Base-by-base conservation (phyloP, 2,797 vertebrate genomes). In the Pogoniulus pusillus region DNA sequence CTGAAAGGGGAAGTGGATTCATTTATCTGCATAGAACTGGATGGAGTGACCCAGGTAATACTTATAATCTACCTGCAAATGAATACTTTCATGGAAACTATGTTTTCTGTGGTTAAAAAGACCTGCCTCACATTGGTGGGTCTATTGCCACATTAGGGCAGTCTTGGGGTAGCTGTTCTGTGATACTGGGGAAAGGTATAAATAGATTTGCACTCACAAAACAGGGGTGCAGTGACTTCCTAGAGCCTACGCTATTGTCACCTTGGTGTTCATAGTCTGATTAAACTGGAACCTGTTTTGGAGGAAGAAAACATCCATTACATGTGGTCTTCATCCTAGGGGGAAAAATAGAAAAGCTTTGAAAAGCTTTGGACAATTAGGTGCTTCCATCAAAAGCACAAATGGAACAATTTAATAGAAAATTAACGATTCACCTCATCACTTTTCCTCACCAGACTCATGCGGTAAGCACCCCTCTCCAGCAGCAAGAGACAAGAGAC, bases 401-500 rank as follows among this genome's bases (percentile, higher is more conserved):
- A 82, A 60, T n/a, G 8, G 27, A 72, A 29, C 7, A 26, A 12
- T 45, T 65, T 12, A 66, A 12, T 7, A 70, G 32, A 37, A 75
- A 59, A 8, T 45, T 17, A 35, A 58, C 2, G 24, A 10, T 65
- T 17, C 24, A 35, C 9, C 8, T 74, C 60, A 54, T 0, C 0
- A 0, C n/a, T 30, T 62, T 60, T 69, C 29, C 15, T 76, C 23
- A 55, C 7, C 19, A 72, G 18, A 4, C 4, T 68, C 4, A 1
- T 29, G 11, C 2, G 76, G 16, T 35, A 63, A 78, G 30, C 0
- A 0, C 23, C 9, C 84, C 29, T 73, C 8, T 47, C 7, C 30
- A 34, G 30, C 22, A 69, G 18, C 7, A n/a, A 72, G 32, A 43
- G 29, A 47, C 51, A 66, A 85, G 55, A 83, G 27, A 16, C 4